Evolutionary conservation across 2,113 vertebrate species (phyloP), one percentile per base, ranked within the genome.

Genomic region (Hyaena hyaena): DNA sequence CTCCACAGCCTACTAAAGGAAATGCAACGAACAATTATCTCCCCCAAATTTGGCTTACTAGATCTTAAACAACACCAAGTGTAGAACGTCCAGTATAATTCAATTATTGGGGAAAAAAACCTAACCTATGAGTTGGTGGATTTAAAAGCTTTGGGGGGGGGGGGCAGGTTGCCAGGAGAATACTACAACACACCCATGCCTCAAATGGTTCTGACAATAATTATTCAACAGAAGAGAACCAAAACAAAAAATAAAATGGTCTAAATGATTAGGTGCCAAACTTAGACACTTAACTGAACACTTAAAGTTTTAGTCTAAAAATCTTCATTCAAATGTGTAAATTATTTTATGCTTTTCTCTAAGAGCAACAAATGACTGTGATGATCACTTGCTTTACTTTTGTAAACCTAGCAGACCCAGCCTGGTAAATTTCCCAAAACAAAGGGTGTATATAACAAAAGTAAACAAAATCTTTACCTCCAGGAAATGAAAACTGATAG

Each of bases 281-380:
- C 4, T 79, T 55, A 50, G 5, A 85, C 53, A 28, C 2, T 43
- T 55, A 50, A 86, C 1, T 58, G 43, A 43, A 82, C 28, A n/a
- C 66, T 88, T 90, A 74, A 65, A 28, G 48, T 82, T 82, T 82
- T 31, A 55, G 39, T 31, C 28, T 55, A 73, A 96, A 68, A 68
- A 58, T 50, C 9, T 95, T 76, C 28, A 48, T 15, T 69, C 7
- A 79, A 76, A 80, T 61, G 77, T 85, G 16, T 48, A 9, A 63
- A 53, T 35, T 43, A 83, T 55, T 81, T 77, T 58, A 28, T 73
- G 23, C 24, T 96, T 96, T 95, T 58, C 66, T 88, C 73, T 63
- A 26, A 53, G 23, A 80, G 68, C 5, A 82, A 31, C 3, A 55
- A 66, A 35, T 63, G 6, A 31, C 12, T 15, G 2, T 14, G 4